Evolutionary conservation across 2,888 invertebrate genomes (phyloP).

Genomic region (Drosophila lacicola): DNA sequence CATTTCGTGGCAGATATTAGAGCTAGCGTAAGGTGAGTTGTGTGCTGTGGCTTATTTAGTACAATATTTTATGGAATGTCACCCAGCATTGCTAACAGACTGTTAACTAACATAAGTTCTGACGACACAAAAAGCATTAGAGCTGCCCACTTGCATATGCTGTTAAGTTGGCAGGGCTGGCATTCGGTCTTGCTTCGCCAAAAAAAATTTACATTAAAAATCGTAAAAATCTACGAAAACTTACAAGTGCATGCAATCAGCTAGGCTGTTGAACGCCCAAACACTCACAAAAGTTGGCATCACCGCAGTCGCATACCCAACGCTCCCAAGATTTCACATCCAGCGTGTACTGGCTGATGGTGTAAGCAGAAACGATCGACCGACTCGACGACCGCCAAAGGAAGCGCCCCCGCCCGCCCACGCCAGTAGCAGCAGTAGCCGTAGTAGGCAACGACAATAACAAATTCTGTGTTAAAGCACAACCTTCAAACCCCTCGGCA

Average conservation of each 20-base stretch:
- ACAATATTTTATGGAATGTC: conserved; percentile 5
- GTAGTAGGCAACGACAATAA: conserved; percentile 51
- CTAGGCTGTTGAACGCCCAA: conserved; percentile 48
- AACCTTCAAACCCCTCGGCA: conserved; percentile 33
- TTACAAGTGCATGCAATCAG: conserved; percentile 63
- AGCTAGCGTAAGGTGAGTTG: conserved; percentile 27
- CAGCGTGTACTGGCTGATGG: conserved; percentile 45
- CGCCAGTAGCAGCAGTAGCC: conserved; percentile 44
- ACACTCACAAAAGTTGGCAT: conserved; percentile 25
- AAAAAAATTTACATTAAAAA: conserved; percentile 57
- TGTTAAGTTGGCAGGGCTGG: conserved; percentile 57
- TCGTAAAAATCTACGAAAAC: conserved; percentile 68
- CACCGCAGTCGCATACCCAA: conserved; percentile 16
- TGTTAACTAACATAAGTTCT: conserved; percentile 38
- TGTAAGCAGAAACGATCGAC: conserved; percentile 66
- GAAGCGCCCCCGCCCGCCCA: conserved; percentile 57
- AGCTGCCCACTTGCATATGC: conserved; percentile 36
- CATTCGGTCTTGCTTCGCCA: conserved; percentile 61
- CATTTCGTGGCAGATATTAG: conserved; percentile 80
- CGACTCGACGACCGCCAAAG: conserved; percentile 66
- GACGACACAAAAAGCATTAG: conserved; percentile 47
- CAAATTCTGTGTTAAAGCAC: conserved; percentile 38
- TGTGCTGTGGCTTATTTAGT: conserved; percentile 29
- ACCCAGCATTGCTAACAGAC: conserved; percentile 3
- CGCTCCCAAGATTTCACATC: conserved; percentile 20